These are phyloP conservation scores for Pelecanoides urinatrix DNA, from an alignment of 2,113 vertebrate genomes.

Conservation along the genomic window DNA sequence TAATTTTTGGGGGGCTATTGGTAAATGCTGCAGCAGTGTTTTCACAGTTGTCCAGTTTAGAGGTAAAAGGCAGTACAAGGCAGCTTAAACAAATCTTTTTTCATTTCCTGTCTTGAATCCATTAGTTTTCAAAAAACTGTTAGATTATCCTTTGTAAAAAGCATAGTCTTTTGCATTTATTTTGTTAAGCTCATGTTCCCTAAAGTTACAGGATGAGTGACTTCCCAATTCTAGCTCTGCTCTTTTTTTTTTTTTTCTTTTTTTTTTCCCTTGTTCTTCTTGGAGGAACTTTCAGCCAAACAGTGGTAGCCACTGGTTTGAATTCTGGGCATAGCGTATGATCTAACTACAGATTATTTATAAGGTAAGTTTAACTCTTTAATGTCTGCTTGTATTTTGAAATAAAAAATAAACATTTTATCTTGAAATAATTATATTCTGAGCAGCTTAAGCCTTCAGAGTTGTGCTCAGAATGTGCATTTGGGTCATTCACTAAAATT, in stretches of 20 bases:
- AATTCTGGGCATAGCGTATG: background rate
- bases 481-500: background rate
- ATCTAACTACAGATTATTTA: background rate
- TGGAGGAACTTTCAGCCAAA: background rate
- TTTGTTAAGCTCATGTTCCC: background rate
- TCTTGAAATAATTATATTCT: background rate
- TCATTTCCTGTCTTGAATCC: background rate
- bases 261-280: too few relatives aligned
- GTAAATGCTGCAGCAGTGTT: background rate
- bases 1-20: background rate
- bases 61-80: background rate
- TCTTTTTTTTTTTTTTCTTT: background rate
- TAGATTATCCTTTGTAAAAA: background rate
- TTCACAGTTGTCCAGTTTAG: background rate
- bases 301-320: background rate
- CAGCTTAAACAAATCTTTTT: background rate
- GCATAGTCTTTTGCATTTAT: background rate
- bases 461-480: background rate
- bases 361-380: background rate
- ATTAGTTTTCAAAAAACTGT: background rate
- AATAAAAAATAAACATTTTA: background rate
- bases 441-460: background rate
- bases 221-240: background rate
- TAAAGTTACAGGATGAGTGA: background rate
- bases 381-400: background rate